These are phyloP conservation scores for Eupithecia inturbata DNA, from an alignment of 2,888 invertebrate genomes.

Conservation along the genomic window DNA sequence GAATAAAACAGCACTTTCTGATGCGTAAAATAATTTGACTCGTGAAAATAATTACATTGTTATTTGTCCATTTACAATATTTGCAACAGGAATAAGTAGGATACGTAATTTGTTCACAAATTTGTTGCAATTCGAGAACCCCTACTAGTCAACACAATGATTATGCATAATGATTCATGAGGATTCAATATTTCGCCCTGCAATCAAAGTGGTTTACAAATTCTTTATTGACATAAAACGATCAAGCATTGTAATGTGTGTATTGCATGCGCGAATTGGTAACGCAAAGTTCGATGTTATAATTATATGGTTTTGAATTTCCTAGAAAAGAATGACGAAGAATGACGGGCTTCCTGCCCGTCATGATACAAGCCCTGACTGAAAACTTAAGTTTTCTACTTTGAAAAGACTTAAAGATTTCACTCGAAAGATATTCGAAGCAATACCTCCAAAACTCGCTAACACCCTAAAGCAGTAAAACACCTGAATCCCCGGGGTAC, in stretches of 20 bases:
- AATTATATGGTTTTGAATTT: neutral
- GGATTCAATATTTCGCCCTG: neutral
- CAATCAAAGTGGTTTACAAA: neutral
- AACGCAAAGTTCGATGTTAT: neutral
- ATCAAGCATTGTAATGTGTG: constrained; percentile 19
- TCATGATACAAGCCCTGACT: too few relatives aligned
- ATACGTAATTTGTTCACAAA: too few relatives aligned
- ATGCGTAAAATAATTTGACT: neutral
- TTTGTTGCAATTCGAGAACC: too few relatives aligned
- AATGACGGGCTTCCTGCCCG: too few relatives aligned
- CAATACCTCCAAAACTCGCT: neutral
- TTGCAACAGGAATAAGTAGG: too few relatives aligned
- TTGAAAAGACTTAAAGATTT: neutral
- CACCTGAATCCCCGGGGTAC: constrained; percentile 33
- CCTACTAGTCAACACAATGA: too few relatives aligned
- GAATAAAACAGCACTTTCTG: neutral
- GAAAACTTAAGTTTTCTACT: neutral
- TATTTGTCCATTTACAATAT: neutral
- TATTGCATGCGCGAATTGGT: constrained; percentile 29
- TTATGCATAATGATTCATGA: neutral
- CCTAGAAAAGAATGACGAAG: too few relatives aligned
- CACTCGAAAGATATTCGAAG: neutral
- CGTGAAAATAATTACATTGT: neutral
- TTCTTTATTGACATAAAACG: neutral
- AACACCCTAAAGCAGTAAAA: neutral